phyloP scores from a whole-genome alignment of 1,140 invertebrate species.

The Zophobas atratus region DNA sequence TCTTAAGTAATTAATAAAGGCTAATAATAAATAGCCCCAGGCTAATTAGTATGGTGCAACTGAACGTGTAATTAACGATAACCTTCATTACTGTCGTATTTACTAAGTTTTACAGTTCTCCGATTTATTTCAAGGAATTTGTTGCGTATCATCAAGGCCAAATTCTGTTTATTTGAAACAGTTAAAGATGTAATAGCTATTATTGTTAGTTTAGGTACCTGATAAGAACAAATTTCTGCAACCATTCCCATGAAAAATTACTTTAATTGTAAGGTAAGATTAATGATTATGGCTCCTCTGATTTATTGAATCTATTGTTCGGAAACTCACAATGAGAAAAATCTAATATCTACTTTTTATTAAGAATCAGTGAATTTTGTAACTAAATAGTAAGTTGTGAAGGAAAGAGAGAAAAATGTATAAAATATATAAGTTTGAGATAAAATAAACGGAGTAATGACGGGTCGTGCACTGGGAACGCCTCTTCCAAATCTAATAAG shows the following conservation, averaged over 20 bases:
- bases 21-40: too few species aligned
- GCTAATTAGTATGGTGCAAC: too few species aligned
- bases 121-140: too few species aligned
- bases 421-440: conserved; percentile 6
- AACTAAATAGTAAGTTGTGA: conserved; percentile 3
- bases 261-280: conserved; percentile 39
- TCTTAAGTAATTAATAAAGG: too few species aligned
- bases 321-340: conserved; percentile 10
- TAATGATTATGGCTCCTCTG: conserved; percentile 31
- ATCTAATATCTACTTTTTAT: conserved; percentile 23
- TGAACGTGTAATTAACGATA: too few species aligned
- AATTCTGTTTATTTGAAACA: too few species aligned
- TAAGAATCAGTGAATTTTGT: conserved; percentile 4
- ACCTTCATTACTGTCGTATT: too few species aligned
- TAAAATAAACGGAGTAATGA: conserved; percentile 26
- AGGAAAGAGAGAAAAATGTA: neutral
- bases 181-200: neutral
- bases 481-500: conserved; percentile 42
- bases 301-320: conserved; percentile 35
- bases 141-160: too few species aligned
- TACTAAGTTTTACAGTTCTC: too few species aligned
- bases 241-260: conserved; percentile 26
- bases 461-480: conserved; percentile 29
- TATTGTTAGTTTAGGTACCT: neutral
- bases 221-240: conserved; percentile 4